phyloP scores from a whole-genome alignment of 2,113 vertebrate species.

The Entomyzon cyanotis region DNA sequence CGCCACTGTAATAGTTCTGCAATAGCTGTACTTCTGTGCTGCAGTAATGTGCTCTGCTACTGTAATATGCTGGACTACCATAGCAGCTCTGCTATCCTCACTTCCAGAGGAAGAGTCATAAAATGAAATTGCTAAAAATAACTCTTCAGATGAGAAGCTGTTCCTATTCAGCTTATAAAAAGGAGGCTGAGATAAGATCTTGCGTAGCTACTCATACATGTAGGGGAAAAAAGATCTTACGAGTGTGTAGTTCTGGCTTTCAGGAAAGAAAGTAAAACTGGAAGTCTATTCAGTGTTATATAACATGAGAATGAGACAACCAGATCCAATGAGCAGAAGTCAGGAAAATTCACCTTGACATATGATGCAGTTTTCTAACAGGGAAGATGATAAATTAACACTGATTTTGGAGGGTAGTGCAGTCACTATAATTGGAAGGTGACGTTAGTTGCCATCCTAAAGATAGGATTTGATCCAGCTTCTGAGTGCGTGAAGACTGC shows the following conservation, averaged over 20 bases:
- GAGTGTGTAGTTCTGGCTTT: slow-evolving; percentile 16
- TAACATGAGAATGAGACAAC: background rate
- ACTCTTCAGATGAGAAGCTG: slow-evolving; percentile 23
- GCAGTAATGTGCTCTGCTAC: background rate
- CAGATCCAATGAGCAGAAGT: slow-evolving; percentile 5
- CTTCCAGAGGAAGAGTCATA: slow-evolving; percentile 43
- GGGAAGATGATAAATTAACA: slow-evolving; percentile 60
- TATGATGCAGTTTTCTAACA: slow-evolving; percentile 45
- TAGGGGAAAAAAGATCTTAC: background rate
- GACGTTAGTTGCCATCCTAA: slow-evolving; percentile 39
- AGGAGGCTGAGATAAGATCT: slow-evolving; percentile 22
- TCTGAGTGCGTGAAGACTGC: background rate
- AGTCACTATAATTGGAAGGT: slow-evolving; percentile 57
- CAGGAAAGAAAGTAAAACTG: slow-evolving; percentile 16
- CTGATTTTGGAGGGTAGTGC: slow-evolving; percentile 56
- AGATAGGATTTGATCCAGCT: slow-evolving; percentile 50
- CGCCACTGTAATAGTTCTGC: background rate
- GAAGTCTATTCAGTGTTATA: slow-evolving; percentile 9
- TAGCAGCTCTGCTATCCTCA: background rate
- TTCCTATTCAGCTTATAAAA: slow-evolving; percentile 36
- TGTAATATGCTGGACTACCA: slow-evolving; percentile 15
- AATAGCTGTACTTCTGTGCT: background rate
- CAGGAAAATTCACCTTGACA: slow-evolving; percentile 55
- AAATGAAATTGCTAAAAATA: slow-evolving; percentile 58
- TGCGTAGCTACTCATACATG: background rate